phyloP scores from a whole-genome alignment of 2,797 vertebrate species.

The Liasis olivaceus region DNA sequence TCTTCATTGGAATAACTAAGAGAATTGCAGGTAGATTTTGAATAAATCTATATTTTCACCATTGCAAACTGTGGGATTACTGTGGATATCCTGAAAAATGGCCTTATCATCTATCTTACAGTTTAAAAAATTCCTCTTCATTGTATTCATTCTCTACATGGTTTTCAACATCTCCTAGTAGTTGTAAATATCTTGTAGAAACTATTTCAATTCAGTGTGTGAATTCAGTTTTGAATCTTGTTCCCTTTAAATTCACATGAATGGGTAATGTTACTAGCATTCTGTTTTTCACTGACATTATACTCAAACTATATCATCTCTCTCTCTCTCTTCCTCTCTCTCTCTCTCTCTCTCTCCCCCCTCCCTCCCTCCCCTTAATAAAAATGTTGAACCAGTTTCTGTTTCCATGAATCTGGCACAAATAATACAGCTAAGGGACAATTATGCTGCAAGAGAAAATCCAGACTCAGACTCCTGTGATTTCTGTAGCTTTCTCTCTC shows the following conservation, averaged over 20 bases:
- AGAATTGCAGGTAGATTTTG: background rate
- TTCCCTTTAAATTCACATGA: background rate
- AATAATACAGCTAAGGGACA: background rate
- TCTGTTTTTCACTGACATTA: background rate
- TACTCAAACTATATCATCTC: background rate
- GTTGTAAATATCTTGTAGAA: background rate
- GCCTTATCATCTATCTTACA: background rate
- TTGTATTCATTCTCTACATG: background rate
- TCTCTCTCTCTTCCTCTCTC: too few relatives aligned
- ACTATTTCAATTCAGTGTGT: background rate
- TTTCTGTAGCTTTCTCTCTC: background rate
- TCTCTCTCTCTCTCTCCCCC: too few relatives aligned
- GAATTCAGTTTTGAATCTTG: too few relatives aligned
- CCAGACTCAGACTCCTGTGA: background rate
- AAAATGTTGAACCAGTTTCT: background rate
- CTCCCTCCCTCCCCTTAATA: background rate
- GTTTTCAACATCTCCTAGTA: background rate
- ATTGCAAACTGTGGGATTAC: background rate
- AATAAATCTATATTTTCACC: background rate
- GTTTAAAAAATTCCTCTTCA: background rate
- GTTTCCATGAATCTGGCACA: background rate
- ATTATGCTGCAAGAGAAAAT: background rate
- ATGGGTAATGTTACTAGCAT: background rate
- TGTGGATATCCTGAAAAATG: background rate
- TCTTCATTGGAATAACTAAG: background rate